Conservation (phyloP, 2,888 invertebrate species). For the Diogma glabrata region DNA sequence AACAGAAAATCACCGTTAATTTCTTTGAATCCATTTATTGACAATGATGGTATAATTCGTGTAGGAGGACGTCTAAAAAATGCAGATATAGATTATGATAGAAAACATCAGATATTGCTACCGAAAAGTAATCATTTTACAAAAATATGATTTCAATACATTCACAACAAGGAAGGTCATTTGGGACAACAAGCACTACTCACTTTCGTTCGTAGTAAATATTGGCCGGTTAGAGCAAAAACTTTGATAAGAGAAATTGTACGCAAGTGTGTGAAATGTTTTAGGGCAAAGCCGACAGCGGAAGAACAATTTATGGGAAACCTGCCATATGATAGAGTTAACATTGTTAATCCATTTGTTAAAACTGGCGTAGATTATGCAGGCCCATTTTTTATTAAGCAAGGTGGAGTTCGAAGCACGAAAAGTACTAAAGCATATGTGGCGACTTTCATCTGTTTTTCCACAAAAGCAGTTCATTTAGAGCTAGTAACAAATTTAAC, state of each 20-base stretch:
- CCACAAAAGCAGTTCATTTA: background rate
- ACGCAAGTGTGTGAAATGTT: background rate
- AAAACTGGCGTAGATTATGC: background rate
- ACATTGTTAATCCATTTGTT: background rate
- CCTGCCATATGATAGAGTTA: background rate
- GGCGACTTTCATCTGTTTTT: background rate
- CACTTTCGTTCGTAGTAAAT: background rate
- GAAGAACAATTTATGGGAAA: background rate
- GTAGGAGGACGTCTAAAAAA: background rate
- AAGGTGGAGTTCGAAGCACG: background rate
- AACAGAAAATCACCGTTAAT: too few relatives aligned
- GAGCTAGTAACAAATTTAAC: background rate
- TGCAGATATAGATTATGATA: background rate
- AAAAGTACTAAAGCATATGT: background rate
- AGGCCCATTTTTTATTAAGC: background rate
- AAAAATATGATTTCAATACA: too few relatives aligned
- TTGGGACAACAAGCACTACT: background rate
- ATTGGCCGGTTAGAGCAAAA: slow-evolving; percentile 1
- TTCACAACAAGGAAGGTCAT: background rate
- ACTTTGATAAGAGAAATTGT: background rate
- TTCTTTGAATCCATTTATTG: too few relatives aligned
- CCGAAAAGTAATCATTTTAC: too few relatives aligned
- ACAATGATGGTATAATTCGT: background rate
- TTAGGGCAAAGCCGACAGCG: background rate
- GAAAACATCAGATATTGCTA: background rate